Evolutionary conservation across 2,113 vertebrate genomes (phyloP).

Genomic region (Nerophis lumbriciformis): DNA sequence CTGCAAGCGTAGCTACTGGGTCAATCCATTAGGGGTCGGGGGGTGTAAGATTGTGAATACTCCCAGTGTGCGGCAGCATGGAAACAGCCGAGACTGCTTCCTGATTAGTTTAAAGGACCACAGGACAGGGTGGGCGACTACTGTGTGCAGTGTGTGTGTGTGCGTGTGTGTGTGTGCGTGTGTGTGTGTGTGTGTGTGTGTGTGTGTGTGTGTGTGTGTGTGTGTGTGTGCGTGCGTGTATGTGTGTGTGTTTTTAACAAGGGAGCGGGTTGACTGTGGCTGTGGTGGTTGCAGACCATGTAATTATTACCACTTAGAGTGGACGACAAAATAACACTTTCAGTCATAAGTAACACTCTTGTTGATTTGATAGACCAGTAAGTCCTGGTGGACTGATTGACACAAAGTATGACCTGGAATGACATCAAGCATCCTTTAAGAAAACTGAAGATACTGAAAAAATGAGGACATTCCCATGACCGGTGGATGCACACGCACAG

Average conservation of each 20-base stretch:
- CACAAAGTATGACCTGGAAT: no score
- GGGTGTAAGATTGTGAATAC: slow-evolving; percentile 22
- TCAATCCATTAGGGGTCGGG: no score
- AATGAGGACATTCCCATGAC: no score
- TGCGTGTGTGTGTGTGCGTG: no score
- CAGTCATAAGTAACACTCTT: slow-evolving; percentile 39
- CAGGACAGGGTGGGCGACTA: slow-evolving; percentile 37
- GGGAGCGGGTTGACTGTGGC: slow-evolving; percentile 42
- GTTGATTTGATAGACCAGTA: background rate
- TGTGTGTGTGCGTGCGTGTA: slow-evolving; percentile 28
- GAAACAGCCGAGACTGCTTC: slow-evolving; percentile 60
- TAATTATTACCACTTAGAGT: slow-evolving; percentile 67
- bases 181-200: no score
- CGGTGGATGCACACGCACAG: no score
- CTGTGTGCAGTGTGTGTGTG: slow-evolving; percentile 23
- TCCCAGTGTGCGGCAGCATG: slow-evolving; percentile 40
- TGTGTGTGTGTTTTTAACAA: slow-evolving; percentile 3
- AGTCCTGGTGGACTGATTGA: no score
- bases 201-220: no score
- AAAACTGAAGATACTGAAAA: no score
- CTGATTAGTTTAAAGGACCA: slow-evolving; percentile 64
- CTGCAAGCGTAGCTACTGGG: no score
- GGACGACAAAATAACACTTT: slow-evolving; percentile 58
- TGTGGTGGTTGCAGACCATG: slow-evolving; percentile 59
- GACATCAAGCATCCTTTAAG: no score